These are phyloP conservation scores for Bradypodion ventrale DNA, from an alignment of 2,797 vertebrate genomes.

Conservation along the genomic window DNA sequence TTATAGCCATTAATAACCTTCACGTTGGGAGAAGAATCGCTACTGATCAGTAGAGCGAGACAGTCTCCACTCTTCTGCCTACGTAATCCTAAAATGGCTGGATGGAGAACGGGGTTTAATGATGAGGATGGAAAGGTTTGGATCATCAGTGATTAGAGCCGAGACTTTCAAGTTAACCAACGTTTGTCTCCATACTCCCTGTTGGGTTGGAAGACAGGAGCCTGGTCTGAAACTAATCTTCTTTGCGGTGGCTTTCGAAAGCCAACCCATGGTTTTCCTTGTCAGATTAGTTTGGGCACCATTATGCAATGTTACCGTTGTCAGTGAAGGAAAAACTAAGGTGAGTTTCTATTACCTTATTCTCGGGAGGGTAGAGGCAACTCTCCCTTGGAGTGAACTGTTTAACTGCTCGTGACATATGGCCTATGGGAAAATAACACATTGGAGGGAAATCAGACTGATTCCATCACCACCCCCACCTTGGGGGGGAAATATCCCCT, in stretches of 20 bases:
- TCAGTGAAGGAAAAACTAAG: background rate
- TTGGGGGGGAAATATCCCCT: too few relatives aligned
- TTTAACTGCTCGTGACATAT: background rate
- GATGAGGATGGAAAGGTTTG: rapidly evolving
- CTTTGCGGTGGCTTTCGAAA: background rate
- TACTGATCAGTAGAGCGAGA: conserved; percentile 22
- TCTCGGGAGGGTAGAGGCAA: background rate
- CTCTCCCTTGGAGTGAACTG: background rate
- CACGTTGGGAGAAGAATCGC: conserved; percentile 30
- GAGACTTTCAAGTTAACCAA: background rate
- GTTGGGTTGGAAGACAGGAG: too few relatives aligned
- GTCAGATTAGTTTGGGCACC: background rate
- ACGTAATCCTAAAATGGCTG: background rate
- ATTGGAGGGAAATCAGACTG: too few relatives aligned
- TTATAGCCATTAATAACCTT: conserved; percentile 67
- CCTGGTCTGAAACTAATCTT: background rate
- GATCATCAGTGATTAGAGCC: background rate
- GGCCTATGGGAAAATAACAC: too few relatives aligned
- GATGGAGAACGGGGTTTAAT: background rate
- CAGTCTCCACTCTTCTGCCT: background rate
- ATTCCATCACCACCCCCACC: too few relatives aligned
- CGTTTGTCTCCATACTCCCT: background rate
- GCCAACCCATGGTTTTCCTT: background rate
- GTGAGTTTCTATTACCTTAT: background rate
- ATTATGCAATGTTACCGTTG: background rate